phyloP scores from a whole-genome alignment of 2,888 invertebrate genomes.

The Cryptosula pallasiana region DNA sequence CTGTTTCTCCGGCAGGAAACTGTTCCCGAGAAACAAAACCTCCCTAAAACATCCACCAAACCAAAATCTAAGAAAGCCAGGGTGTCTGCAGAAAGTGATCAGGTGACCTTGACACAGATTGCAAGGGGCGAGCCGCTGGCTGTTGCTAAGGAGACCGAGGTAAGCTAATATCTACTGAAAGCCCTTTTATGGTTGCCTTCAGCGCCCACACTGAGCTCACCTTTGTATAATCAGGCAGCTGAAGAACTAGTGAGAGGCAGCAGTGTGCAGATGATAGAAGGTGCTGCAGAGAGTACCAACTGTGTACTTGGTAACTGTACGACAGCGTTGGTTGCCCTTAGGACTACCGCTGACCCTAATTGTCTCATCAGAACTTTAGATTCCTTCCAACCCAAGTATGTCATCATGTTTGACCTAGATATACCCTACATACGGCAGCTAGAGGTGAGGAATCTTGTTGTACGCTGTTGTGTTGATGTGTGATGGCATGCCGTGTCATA shows the following conservation, averaged over 20 bases:
- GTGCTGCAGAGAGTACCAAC: neutral
- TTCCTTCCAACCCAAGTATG: conserved; percentile 67
- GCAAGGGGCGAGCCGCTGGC: conserved; percentile 29
- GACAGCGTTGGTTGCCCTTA: neutral
- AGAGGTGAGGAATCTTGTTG: no score
- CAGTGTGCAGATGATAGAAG: neutral
- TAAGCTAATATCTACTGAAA: no score
- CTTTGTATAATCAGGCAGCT: neutral
- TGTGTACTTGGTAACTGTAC: neutral
- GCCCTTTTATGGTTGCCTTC: no score
- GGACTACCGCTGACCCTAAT: conserved; percentile 53
- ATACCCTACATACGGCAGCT: conserved; percentile 81
- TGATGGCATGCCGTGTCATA: no score
- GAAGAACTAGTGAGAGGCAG: neutral
- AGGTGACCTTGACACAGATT: conserved; percentile 40
- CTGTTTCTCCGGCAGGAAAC: neutral
- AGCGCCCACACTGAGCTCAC: no score
- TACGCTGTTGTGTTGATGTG: no score
- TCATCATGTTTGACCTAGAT: conserved; percentile 85
- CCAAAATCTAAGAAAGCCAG: conserved; percentile 15
- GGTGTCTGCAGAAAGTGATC: conserved; percentile 26
- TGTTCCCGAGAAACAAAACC: neutral
- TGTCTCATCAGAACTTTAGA: conserved; percentile 67
- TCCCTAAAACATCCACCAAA: no score
- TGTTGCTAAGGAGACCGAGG: neutral